phyloP scores from a whole-genome alignment of 2,797 vertebrate species.

The Linurgus olivaceus region DNA sequence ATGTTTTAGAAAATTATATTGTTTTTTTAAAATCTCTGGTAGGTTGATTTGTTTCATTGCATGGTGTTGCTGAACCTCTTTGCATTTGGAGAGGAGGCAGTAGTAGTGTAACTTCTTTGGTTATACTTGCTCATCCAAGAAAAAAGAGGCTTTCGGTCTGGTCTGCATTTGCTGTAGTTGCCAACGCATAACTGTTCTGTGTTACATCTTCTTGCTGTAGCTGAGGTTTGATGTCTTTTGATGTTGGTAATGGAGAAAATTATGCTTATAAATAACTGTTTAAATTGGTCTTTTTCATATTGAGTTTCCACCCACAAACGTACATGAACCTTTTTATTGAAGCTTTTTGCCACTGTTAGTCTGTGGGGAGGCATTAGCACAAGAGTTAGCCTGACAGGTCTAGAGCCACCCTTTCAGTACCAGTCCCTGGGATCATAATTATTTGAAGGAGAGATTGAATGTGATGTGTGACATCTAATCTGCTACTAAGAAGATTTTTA shows the following conservation, averaged over 20 bases:
- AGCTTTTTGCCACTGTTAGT: neutral
- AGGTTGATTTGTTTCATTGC: neutral
- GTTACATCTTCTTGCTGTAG: neutral
- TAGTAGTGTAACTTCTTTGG: neutral
- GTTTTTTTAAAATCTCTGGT: neutral
- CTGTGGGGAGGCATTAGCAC: neutral
- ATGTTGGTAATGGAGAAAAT: neutral
- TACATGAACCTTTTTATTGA: neutral
- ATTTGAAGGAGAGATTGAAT: neutral
- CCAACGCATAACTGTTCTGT: neutral
- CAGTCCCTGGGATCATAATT: neutral
- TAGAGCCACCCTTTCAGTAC: neutral
- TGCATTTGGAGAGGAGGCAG: neutral
- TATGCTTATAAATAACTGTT: neutral
- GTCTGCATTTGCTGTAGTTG: neutral
- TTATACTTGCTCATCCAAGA: neutral
- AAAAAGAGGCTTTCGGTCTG: neutral
- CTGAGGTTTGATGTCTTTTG: slow-evolving; percentile 1
- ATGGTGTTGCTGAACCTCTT: neutral
- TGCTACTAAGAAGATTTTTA: neutral
- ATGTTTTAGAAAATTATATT: neutral
- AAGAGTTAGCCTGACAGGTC: neutral
- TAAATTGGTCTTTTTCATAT: neutral
- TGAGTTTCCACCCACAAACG: neutral
- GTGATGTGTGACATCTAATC: neutral